A percentile compares a stretch with the other conserved stretches of the same genome.
phyloP scores from a whole-genome alignment of 2,888 invertebrate genomes.

The Spilosoma lubricipeda region DNA sequence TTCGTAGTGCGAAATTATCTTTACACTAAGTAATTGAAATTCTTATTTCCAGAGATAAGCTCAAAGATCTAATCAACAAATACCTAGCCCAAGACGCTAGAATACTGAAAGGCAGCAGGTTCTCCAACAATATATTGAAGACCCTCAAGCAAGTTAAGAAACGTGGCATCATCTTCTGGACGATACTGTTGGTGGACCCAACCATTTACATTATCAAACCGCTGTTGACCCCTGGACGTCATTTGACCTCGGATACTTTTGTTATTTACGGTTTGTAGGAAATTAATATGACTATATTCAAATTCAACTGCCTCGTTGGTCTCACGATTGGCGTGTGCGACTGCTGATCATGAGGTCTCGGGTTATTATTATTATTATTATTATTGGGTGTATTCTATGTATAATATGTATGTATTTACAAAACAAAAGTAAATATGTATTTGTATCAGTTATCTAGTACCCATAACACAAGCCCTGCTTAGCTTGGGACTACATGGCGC shows the following conservation, averaged over 20 bases:
- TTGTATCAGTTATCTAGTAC: too few relatives aligned
- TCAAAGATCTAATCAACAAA: constrained; percentile 52
- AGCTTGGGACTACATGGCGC: too few relatives aligned
- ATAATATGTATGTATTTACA: too few relatives aligned
- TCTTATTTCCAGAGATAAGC: constrained; percentile 52
- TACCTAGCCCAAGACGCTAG: constrained; percentile 55
- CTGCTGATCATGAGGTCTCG: too few relatives aligned
- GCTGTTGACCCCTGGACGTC: constrained; percentile 60
- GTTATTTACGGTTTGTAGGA: constrained; percentile 59
- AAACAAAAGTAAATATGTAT: too few relatives aligned
- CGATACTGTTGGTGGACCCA: background rate
- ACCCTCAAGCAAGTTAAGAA: background rate
- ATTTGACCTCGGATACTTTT: constrained; percentile 58
- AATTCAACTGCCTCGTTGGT: too few relatives aligned
- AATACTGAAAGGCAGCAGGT: constrained; percentile 26
- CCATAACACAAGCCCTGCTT: too few relatives aligned
- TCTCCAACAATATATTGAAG: background rate
- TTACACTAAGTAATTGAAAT: background rate
- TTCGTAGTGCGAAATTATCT: background rate
- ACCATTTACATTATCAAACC: constrained; percentile 36
- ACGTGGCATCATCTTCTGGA: background rate
- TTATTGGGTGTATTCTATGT: too few relatives aligned
- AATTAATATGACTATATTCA: too few relatives aligned
- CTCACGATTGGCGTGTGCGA: too few relatives aligned
- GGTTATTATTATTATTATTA: too few relatives aligned